Base-by-base conservation (phyloP, 2,888 invertebrate genomes). In the Hipparchia sbordonii region DNA sequence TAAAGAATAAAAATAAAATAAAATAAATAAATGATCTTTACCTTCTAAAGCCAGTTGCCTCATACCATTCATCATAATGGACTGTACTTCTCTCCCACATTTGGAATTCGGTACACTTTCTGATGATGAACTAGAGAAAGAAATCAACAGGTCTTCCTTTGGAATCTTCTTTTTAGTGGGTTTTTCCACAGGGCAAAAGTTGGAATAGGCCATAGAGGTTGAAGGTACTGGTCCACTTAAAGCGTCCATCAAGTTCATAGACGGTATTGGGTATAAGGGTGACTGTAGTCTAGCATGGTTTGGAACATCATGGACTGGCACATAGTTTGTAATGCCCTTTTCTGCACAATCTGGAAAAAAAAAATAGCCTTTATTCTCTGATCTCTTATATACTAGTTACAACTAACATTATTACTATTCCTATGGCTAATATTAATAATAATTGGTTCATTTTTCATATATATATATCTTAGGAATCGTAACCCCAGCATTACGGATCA, bases 71-170 rank as follows among this genome's bases (percentile, higher is more conserved):
- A 70, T 71, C 6, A 87, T 72, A 52, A 84, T 76, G 72, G 83
- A 84, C 73, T 89, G 87, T 2, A 81, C 82, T 60, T 88, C 87
- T 56, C 83, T 85, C 12, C 79, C 81, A 57, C 59, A 79, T 48
- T 80, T 84, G 0, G 51, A 69, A 12, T 79, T 77, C 6, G 81
- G 82, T 9, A 91, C 82, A 75, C 89, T 91, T 67, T 91, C 92
- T 0, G 87, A 84, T 0, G 91, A 91, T 0, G 91, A 72, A 74
- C 89, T 91, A 0, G 92, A 92, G 78, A 92, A 92, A 0, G 82
- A 80, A 70, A 92, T 93, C 7, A 92, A 79, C 1, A 89, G 88
- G 0, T 90, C 86, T 13, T 82, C 79, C 72, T 85, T 89, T 0
- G 85, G 81, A 2, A 82, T 76, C 72, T 84, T 87, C 0, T 75